These are phyloP conservation scores for Linnaemya vulpina DNA, from an alignment of 2,888 invertebrate species.

Conservation along the genomic window DNA sequence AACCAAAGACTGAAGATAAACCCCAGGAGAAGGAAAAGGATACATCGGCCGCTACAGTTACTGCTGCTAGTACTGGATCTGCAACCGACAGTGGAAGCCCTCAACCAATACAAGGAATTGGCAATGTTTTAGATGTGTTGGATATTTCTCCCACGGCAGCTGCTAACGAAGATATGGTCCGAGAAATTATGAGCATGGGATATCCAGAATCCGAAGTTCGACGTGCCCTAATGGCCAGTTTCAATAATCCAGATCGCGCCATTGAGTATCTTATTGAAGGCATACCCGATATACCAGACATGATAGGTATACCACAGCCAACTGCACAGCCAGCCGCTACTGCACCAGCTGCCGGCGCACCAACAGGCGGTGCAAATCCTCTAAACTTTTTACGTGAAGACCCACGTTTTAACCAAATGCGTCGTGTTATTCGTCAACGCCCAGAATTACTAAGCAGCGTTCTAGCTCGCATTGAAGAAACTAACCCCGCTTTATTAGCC, in stretches of 20 bases:
- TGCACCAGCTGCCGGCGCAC: conserved; percentile 17
- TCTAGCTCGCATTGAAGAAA: conserved; percentile 94
- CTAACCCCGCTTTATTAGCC: conserved; percentile 95
- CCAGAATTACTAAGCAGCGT: conserved; percentile 95
- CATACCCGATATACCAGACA: conserved; percentile 78
- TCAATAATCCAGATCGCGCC: conserved; percentile 98
- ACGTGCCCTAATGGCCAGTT: conserved; percentile 95
- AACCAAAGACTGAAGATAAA: conserved; percentile 69
- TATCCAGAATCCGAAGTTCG: conserved; percentile 92
- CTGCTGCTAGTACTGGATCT: conserved; percentile 17
- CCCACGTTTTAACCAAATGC: conserved; percentile 97
- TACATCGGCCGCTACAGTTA: conserved; percentile 26
- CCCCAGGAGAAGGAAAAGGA: conserved; percentile 55
- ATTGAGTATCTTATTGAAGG: conserved; percentile 98
- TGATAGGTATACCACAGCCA: conserved; percentile 36
- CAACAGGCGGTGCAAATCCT: conserved; percentile 48
- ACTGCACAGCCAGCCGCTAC: conserved; percentile 40
- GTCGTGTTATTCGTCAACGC: conserved; percentile 94
- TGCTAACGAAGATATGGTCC: conserved; percentile 75
- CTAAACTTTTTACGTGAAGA: conserved; percentile 89
- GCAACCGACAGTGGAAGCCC: conserved; percentile 6
- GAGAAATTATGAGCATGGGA: conserved; percentile 88
- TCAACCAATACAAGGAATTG: conserved; percentile 30
- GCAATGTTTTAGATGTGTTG: conserved; percentile 51
- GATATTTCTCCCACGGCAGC: conserved; percentile 65